Percentiles rank a stretch among this genome's conserved stretches.
Conservation (phyloP, 2,888 invertebrate genomes). For the Chaetoderma sp. region DNA sequence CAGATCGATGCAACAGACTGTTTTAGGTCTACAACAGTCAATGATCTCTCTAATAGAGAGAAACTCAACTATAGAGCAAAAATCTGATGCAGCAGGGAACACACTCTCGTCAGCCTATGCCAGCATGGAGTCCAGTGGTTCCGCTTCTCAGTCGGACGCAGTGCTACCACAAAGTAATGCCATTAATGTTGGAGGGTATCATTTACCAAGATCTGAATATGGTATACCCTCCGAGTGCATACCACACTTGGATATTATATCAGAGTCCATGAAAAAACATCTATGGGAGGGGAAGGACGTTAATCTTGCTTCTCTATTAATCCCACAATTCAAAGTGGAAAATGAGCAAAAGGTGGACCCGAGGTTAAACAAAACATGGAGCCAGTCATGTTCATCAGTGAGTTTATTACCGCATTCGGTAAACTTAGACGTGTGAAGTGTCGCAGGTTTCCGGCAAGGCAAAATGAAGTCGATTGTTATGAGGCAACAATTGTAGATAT, state of each 20-base stretch:
- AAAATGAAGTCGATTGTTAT: neutral
- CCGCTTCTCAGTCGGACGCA: too few species aligned
- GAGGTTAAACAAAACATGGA: neutral
- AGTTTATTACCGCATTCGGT: neutral
- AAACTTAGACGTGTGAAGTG: neutral
- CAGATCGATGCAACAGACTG: too few species aligned
- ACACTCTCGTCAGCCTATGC: too few species aligned
- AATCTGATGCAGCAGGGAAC: too few species aligned
- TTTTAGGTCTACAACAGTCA: too few species aligned
- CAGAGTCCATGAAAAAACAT: conserved; percentile 7
- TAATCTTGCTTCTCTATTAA: neutral
- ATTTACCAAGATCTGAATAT: conserved; percentile 12
- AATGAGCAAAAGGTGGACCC: neutral
- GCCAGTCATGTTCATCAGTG: too few species aligned
- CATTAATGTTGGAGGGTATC: conserved; percentile 23
- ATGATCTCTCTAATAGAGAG: too few species aligned
- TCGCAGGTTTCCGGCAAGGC: neutral
- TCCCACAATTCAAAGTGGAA: conserved; percentile 2
- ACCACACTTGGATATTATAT: conserved; percentile 15
- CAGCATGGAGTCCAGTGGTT: too few species aligned
- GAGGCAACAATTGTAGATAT: neutral
- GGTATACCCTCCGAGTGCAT: conserved; percentile 17
- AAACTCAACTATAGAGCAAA: too few species aligned
- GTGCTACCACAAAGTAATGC: too few species aligned
- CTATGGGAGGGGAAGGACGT: conserved; percentile 12